Percentiles rank a stretch among this genome's conserved stretches.
These are phyloP conservation scores for Cataglyphis hispanica DNA, from an alignment of 1,140 invertebrate species.

Conservation along the genomic window DNA sequence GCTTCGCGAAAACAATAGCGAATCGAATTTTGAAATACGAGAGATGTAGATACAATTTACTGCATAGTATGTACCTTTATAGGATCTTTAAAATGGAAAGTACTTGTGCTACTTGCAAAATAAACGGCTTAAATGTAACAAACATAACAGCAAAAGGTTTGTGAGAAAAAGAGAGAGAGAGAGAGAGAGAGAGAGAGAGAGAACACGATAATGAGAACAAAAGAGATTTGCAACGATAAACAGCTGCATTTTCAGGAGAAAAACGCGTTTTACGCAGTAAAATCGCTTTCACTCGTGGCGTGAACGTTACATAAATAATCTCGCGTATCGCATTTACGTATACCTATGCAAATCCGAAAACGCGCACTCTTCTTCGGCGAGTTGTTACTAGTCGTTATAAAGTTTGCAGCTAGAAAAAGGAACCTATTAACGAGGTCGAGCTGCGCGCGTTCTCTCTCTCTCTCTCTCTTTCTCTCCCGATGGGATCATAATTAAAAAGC, in stretches of 20 bases:
- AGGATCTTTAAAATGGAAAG: neutral
- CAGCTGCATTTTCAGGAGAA: neutral
- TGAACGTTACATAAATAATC: constrained; percentile 20
- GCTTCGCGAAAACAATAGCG: constrained; percentile 40
- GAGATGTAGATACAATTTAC: neutral
- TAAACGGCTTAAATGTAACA: neutral
- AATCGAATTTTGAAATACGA: constrained; percentile 21
- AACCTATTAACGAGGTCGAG: constrained; percentile 74
- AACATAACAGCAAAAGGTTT: neutral
- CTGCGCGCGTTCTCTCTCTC: neutral
- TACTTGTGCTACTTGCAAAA: neutral
- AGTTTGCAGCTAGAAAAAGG: constrained; percentile 54
- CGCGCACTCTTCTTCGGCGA: constrained; percentile 44
- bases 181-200: too few species aligned
- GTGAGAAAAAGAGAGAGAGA: too few species aligned
- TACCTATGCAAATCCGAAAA: constrained; percentile 64
- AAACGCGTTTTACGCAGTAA: neutral
- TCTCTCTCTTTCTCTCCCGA: too few species aligned
- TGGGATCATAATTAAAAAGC: constrained; percentile 73
- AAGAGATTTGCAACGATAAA: neutral
- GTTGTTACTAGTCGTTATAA: constrained; percentile 60
- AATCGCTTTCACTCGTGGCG: neutral
- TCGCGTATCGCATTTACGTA: constrained; percentile 37
- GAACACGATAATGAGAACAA: neutral
- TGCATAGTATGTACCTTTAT: neutral